Evolutionary conservation across 23 tunicate genomes (phyloP).

Genomic region (Botrylloides violaceus): DNA sequence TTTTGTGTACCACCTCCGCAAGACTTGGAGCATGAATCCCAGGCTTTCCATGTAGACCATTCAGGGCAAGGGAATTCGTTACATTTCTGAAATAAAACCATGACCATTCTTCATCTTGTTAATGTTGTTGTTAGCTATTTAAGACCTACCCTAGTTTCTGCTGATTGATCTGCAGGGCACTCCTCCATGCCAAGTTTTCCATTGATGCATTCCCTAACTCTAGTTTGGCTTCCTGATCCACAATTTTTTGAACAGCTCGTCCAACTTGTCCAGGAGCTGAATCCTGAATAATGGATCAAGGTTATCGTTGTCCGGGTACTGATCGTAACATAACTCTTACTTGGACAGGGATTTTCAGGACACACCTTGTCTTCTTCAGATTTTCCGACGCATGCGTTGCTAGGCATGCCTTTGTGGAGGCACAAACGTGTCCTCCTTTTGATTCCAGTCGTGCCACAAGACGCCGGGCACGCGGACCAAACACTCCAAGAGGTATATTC

Average conservation of each 20-base stretch:
- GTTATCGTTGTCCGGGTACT: constrained; percentile 9
- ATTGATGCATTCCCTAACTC: constrained; percentile 10
- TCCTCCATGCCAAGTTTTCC: neutral
- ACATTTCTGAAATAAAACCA: constrained; percentile 10
- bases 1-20: neutral
- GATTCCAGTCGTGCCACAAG: constrained; percentile 15
- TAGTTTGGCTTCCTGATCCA: constrained; percentile 10
- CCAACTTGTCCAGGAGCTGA: constrained; percentile 21
- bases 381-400: constrained; percentile 8
- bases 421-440: constrained; percentile 14
- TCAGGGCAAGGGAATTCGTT: neutral
- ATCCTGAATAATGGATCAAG: neutral
- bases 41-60: neutral
- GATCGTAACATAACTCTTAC: neutral
- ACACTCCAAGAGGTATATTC: neutral
- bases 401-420: constrained; percentile 1
- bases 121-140: neutral
- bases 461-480: neutral
- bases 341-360: constrained; percentile 2
- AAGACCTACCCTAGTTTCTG: neutral
- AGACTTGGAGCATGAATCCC: neutral
- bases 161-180: neutral
- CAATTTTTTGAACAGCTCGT: constrained; percentile 1
- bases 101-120: too few species aligned
- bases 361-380: neutral